Evolutionary conservation across 2,888 invertebrate species (phyloP), one percentile per base, ranked within the genome.

Genomic region (Falcaria lacertinaria): DNA sequence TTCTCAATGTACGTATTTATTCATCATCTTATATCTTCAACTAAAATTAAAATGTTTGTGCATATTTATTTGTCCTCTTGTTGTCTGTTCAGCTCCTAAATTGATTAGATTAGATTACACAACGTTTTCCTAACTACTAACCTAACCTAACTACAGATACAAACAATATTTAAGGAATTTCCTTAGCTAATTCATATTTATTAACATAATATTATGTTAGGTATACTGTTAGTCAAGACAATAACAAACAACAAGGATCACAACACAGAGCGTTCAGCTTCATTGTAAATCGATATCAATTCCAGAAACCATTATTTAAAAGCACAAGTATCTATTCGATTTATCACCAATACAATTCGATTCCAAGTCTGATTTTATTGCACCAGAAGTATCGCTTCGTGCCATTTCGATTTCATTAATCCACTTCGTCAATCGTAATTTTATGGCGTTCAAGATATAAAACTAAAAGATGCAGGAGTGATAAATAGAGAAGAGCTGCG

Each of bases 241-340:
- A 11, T 11, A 28, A 3, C 11, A 11, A 22, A 28, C 8, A 11
- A 28, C 11, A 11, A 28, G 28, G 28, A 28, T 19, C 6, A 11
- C 11, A 28, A 11, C 28, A 28, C 7, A 28, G 11, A 28, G 28
- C 11, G 11, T 11, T 28, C 11, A 28, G 28, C 11, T 28, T 11
- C 28, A 28, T 28, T 11, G 28, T 11, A 4, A 11, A 28, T 28
- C 28, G 28, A 11, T 11, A 28, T 11, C 11, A 11, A 11, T 28
- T 28, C 11, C 11, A 28, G 8, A 28, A 28, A 28, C 37, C 37
- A 37, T 37, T 37, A 37, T 37, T 37, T 37, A 37, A 19, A 37
- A 37, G 37, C 22, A 22, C 22, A 37, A 37, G 37, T 22, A 37
- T 22, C 37, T 22, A 22, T 37, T 37, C 37, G 22, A 37, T 37